These are phyloP conservation scores for Pachyuromys duprasi DNA, from an alignment of 2,797 vertebrate genomes.

Conservation along the genomic window DNA sequence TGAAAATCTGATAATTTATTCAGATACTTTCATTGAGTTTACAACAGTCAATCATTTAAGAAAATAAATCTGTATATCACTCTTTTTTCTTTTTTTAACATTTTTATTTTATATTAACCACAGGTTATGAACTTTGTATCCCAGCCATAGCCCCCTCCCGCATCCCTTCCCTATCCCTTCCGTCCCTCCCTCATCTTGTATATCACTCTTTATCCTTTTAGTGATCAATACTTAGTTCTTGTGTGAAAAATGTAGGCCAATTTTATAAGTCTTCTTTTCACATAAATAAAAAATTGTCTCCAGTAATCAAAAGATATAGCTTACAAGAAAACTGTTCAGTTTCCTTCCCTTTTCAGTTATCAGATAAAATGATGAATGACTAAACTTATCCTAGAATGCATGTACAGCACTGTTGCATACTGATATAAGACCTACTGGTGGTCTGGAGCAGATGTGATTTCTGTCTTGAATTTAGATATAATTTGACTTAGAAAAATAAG, in stretches of 20 bases:
- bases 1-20: slow-evolving; percentile 9
- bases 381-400: not conserved
- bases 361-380: not conserved
- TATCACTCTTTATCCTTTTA: not conserved
- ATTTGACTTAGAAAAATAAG: slow-evolving; percentile 36
- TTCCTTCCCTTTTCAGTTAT: not conserved
- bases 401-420: not conserved
- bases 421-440: not conserved
- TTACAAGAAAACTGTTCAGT: not conserved
- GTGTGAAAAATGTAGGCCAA: not conserved
- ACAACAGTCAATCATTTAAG: not conserved
- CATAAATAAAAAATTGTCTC: not conserved
- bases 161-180: too few species aligned
- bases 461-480: not conserved
- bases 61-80: not conserved
- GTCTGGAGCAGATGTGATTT: not conserved
- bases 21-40: slow-evolving; percentile 45
- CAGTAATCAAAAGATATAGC: not conserved
- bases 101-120: too few species aligned
- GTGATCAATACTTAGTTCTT: slow-evolving; percentile 34
- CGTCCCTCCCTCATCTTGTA: too few species aligned
- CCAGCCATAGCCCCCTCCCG: too few species aligned
- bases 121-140: too few species aligned
- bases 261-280: not conserved
- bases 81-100: slow-evolving; percentile 4